A percentile compares a stretch with the other conserved stretches of the same genome.
Conservation (phyloP, 2,797 vertebrate genomes). For the Chelmon rostratus region DNA sequence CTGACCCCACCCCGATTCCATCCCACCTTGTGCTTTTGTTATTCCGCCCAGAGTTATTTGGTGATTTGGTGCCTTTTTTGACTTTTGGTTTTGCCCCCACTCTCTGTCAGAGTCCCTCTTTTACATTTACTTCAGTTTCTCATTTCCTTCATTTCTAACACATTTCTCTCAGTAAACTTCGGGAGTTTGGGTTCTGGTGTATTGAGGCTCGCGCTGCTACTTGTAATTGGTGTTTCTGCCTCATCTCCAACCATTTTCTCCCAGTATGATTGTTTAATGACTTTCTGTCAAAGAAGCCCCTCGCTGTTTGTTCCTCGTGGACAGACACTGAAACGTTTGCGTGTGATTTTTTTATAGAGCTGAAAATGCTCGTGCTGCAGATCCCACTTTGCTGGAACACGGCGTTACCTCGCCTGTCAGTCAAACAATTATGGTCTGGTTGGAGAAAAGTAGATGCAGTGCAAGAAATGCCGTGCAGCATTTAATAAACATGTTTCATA, state of each 20-base stretch:
- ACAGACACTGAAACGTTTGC: constrained; percentile 21
- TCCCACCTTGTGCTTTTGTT: not conserved
- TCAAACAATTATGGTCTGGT: not conserved
- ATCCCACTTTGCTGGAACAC: not conserved
- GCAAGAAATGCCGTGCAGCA: not conserved
- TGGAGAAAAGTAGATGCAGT: not conserved
- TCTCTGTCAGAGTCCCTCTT: not conserved
- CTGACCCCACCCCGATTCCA: constrained; percentile 26
- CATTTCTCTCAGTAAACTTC: constrained; percentile 1
- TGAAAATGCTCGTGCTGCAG: constrained; percentile 2
- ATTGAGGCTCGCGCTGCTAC: not conserved
- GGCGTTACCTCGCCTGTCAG: constrained; percentile 5
- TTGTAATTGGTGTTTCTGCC: constrained; percentile 10
- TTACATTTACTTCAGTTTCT: not conserved
- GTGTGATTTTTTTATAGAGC: constrained; percentile 25
- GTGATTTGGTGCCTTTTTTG: not conserved
- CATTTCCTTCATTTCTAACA: constrained; percentile 12
- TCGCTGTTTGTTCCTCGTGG: constrained; percentile 8
- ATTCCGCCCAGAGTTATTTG: not conserved
- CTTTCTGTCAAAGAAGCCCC: constrained; percentile 17
- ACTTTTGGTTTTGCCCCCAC: not conserved
- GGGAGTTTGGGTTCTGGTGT: constrained; percentile 6
- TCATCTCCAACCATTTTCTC: constrained; percentile 7
- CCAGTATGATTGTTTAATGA: constrained; percentile 3
- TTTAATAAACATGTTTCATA: not conserved